Conservation (phyloP, 2,797 vertebrate genomes). For the Coreius guichenoti region DNA sequence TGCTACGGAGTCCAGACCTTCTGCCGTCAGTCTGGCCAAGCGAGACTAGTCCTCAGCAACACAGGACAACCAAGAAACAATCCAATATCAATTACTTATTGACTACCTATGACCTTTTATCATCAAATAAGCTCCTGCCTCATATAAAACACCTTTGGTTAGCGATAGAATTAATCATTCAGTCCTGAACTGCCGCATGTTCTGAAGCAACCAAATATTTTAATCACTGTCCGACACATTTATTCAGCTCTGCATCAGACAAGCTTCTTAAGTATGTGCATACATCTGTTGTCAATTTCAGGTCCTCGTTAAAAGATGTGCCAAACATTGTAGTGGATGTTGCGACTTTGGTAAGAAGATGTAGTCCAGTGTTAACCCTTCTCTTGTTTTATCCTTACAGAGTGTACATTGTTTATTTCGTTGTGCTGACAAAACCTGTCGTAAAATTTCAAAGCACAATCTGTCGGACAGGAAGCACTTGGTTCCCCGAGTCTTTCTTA, state of each 20-base stretch:
- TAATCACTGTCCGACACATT: constrained; percentile 2
- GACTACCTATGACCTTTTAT: neutral
- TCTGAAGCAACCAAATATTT: neutral
- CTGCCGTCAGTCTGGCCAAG: neutral
- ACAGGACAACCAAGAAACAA: neutral
- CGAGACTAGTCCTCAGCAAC: neutral
- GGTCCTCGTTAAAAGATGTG: constrained; percentile 62
- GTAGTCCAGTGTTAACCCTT: neutral
- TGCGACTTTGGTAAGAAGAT: neutral
- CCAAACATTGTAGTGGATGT: constrained; percentile 61
- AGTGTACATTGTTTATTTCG: constrained; percentile 43
- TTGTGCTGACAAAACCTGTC: constrained; percentile 60
- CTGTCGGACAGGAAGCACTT: constrained; percentile 61
- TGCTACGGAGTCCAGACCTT: too few relatives aligned
- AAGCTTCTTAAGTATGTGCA: constrained; percentile 62
- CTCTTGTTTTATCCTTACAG: constrained; percentile 12
- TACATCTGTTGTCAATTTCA: constrained; percentile 75
- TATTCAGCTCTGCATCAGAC: constrained; percentile 58
- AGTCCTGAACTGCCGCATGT: neutral
- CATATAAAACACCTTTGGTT: neutral
- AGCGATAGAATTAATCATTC: neutral
- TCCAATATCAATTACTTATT: neutral
- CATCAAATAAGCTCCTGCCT: neutral
- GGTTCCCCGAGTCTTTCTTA: constrained; percentile 47
- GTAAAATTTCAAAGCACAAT: constrained; percentile 61